phyloP scores from a whole-genome alignment of 2,888 invertebrate genomes.

The Petrolisthes cinctipes region DNA sequence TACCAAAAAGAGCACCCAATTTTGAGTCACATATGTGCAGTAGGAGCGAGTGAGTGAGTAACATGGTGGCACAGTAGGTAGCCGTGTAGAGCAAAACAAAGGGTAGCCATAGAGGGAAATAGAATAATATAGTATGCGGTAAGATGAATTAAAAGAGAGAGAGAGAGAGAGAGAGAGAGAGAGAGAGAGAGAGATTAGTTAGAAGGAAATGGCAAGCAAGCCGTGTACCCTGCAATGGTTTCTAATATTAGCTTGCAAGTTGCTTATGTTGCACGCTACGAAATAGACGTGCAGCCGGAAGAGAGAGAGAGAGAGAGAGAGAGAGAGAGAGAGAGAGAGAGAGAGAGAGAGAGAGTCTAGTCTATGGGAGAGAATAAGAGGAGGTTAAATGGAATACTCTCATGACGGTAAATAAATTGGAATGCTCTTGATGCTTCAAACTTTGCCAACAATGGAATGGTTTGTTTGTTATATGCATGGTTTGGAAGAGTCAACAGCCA shows the following conservation, averaged over 20 bases:
- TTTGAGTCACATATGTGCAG: too few relatives aligned
- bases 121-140: background rate
- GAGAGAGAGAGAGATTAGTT: background rate
- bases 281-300: background rate
- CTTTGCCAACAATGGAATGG: too few relatives aligned
- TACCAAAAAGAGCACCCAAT: too few relatives aligned
- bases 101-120: too few relatives aligned
- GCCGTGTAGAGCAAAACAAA: too few relatives aligned
- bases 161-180: background rate
- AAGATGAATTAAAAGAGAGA: background rate
- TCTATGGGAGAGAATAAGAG: background rate
- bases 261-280: background rate
- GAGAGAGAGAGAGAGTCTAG: background rate
- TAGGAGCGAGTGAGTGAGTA: too few relatives aligned
- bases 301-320: background rate
- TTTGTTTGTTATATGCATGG: too few relatives aligned
- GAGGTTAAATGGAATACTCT: background rate
- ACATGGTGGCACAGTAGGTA: too few relatives aligned
- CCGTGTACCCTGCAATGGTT: background rate
- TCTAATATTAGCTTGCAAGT: conserved; percentile 12
- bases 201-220: background rate
- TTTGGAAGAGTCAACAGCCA: too few relatives aligned
- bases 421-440: too few relatives aligned
- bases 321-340: background rate
- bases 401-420: too few relatives aligned